These are phyloP conservation scores for Hemibates koningsi DNA, from an alignment of 2,113 vertebrate species.

Conservation along the genomic window DNA sequence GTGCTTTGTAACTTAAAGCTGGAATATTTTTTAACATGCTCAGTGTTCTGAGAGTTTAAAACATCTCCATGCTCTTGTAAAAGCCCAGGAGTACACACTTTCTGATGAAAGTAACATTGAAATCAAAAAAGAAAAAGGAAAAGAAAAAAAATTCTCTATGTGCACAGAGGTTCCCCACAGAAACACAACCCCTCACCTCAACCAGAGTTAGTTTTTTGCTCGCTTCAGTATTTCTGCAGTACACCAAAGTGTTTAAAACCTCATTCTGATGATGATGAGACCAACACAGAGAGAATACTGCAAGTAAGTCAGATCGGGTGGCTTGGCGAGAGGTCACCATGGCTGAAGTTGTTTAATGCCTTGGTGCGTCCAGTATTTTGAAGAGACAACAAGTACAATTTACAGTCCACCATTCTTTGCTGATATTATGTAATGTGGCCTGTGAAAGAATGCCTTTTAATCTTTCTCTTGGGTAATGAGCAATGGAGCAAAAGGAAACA, in stretches of 20 bases:
- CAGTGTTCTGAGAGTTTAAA: conserved; percentile 2
- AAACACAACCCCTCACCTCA: neutral
- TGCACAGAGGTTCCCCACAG: neutral
- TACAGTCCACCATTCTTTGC: conserved; percentile 1
- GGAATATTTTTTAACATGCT: conserved; percentile 18
- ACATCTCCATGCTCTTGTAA: neutral
- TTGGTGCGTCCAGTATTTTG: conserved; percentile 17
- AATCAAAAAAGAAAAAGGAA: neutral
- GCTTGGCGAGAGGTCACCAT: neutral
- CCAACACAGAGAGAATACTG: neutral
- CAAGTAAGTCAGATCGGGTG: neutral
- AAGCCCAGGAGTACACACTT: neutral
- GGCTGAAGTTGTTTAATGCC: neutral
- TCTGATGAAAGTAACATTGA: neutral
- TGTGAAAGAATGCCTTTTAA: conserved; percentile 38
- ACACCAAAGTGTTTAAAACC: neutral
- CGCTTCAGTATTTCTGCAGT: neutral
- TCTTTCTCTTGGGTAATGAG: conserved; percentile 55
- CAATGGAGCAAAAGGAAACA: conserved; percentile 47
- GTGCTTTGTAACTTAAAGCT: neutral
- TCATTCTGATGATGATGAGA: neutral
- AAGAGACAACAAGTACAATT: conserved; percentile 9
- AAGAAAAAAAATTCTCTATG: neutral
- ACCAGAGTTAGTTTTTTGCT: neutral
- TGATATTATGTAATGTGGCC: conserved; percentile 26